Evolutionary conservation across 2,797 vertebrate genomes (phyloP), one percentile per base, ranked within the genome.

Genomic region (Gallinago stenura): DNA sequence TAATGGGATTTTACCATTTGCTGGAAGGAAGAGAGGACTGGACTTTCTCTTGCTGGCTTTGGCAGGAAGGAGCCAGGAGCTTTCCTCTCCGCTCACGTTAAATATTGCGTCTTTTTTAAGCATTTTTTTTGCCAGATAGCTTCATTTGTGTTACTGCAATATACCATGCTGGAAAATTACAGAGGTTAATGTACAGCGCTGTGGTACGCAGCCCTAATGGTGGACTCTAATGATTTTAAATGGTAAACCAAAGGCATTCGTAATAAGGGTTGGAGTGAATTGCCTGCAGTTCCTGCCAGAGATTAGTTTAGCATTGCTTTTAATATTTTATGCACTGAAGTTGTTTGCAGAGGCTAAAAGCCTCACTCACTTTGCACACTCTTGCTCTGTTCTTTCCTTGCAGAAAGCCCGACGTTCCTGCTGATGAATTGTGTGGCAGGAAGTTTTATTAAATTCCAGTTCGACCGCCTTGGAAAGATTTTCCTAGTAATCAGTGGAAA

Each of bases 1-100:
- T 92, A 92, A 94, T 97, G 88, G 88, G 86, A 85, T 93, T 95
- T 94, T 92, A 54, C 88, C 86, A 85, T 96, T 96, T 94, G 71
- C 83, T 94, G 93, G 70, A 72, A 78, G 78, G 79, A 88, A 68
- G 56, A 68, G 92, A 84, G 81, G 79, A 93, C 85, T 95, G 91
- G 86, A 92, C 68, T 89, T 93, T 93, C 62, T 93, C 92, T 48
- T 76, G 70, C 87, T 83, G 81, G 88, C 90, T 95, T 93, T 96
- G 83, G 69, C 89, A 96, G 85, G 84, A 96, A 95, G 88, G n/a
- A 93, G 50, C 7, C 1, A 87, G 56, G 70, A 88, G 64, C 92
- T 91, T 90, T 90, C 66, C 84, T 92, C 84, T 83, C 94, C 96
- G 51, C 56, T 90, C 7, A 9, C 51, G 72, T 96, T 93, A 94